Base-by-base conservation (phyloP, 1,140 invertebrate genomes). In the Drosophila punjabiensis region DNA sequence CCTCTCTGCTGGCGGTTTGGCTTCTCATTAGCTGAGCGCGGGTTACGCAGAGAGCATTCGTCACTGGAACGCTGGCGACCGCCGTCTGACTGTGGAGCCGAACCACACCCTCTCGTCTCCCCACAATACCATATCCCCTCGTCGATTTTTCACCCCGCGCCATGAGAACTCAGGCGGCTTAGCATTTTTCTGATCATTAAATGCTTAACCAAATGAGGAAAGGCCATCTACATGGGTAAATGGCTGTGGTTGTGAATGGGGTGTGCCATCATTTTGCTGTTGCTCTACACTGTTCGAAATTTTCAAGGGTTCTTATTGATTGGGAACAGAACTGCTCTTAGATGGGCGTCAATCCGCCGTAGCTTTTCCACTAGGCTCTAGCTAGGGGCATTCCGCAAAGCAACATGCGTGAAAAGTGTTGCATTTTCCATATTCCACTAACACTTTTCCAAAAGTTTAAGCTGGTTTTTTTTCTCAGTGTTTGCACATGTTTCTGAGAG, bases 171-270 rank as follows among this genome's bases (percentile, higher is more conserved):
- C 37, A 28, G 20, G 24, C 32, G 32, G 41, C 68, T 63, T 39
- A 48, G 39, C 32, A 37, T 39, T 66, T 45, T 39, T 41, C 37
- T 56, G 75, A 78, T 78, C 76, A 78, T 78, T 78, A 69, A 78
- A 78, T 78, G 75, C 76, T 78, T 69, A 78, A 78, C 76, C 76
- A 78, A 78, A 78, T 78, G 76, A 70, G 65, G 59, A 50, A 55
- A 61, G 50, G 70, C 45, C 53, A 73, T 74, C 13, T 37, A 10
- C 53, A 56, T 37, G 53, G 13, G 33, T 37, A 37, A 16, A 43
- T 61, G 37, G 39, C 45, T 73, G 70, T 61, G 68, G 68, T 74
- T 73, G 41, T 70, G 52, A 61, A 62, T 52, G 75, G 75, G 74
- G 76, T 78, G 64, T 68, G 64, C 50, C 65, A 33, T n/a, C 55